A percentile compares a stretch with the other conserved stretches of the same genome.
phyloP scores from a whole-genome alignment of 2,797 vertebrate genomes.

The Champsocephalus esox region DNA sequence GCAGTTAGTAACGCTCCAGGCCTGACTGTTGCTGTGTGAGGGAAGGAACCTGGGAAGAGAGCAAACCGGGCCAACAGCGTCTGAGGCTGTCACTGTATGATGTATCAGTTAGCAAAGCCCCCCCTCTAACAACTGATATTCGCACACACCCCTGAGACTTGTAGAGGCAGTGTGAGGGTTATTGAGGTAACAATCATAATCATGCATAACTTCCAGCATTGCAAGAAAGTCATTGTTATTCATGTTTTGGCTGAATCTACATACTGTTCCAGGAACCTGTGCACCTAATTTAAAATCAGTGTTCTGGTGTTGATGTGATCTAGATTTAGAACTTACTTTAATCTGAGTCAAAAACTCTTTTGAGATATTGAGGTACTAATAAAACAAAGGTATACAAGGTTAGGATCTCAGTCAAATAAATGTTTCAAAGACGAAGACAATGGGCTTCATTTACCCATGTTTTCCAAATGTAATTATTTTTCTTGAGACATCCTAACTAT shows the following conservation, averaged over 20 bases:
- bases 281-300: background rate
- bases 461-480: too few species aligned
- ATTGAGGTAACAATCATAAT: constrained; percentile 1
- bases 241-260: background rate
- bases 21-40: constrained; percentile 31
- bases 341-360: constrained; percentile 8
- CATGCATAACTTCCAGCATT: constrained; percentile 8
- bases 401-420: background rate
- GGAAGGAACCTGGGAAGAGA: constrained; percentile 18
- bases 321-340: background rate
- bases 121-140: constrained; percentile 29
- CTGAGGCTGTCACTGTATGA: constrained; percentile 26
- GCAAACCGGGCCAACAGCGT: constrained; percentile 42
- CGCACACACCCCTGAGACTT: constrained; percentile 44
- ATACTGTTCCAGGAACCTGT: constrained; percentile 23
- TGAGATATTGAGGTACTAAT: background rate
- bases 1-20: constrained; percentile 45
- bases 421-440: too few species aligned
- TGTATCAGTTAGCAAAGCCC: background rate
- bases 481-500: too few species aligned
- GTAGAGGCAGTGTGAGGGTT: constrained; percentile 4
- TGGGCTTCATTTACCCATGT: too few species aligned
- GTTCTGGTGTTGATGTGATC: constrained; percentile 14
- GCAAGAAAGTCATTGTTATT: constrained; percentile 34
- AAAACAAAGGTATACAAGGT: background rate